Conservation (phyloP, 2,888 invertebrate species). For the Chymomyza procnemis region DNA sequence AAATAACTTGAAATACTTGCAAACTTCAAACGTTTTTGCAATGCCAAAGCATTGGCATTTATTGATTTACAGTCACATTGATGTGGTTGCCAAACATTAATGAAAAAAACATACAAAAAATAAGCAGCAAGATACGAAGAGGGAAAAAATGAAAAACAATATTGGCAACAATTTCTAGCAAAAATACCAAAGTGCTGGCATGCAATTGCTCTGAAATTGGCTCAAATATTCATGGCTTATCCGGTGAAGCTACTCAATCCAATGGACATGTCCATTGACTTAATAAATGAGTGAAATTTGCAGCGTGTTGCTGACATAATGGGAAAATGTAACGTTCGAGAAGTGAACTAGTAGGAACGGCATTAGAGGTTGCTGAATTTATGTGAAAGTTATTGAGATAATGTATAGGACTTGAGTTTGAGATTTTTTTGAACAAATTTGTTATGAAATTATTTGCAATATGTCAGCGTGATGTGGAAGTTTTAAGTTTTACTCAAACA, state of each 20-base stretch:
- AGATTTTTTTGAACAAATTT: too few relatives aligned
- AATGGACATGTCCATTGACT: too few relatives aligned
- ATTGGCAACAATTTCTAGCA: background rate
- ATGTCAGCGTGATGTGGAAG: too few relatives aligned
- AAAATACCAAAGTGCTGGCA: background rate
- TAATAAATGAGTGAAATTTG: background rate
- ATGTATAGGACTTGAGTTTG: too few relatives aligned
- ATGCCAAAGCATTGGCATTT: constrained; percentile 27
- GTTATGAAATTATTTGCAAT: too few relatives aligned
- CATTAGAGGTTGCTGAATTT: too few relatives aligned
- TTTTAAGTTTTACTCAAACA: too few relatives aligned
- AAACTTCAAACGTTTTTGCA: background rate
- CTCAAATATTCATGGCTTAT: background rate
- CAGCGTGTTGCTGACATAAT: background rate
- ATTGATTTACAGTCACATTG: constrained; percentile 16
- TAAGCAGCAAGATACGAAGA: too few relatives aligned
- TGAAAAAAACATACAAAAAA: background rate
- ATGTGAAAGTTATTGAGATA: too few relatives aligned
- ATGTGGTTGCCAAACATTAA: background rate
- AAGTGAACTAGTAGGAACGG: background rate
- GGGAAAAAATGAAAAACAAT: background rate
- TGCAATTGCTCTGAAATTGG: background rate
- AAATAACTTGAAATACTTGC: background rate
- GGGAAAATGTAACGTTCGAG: background rate
- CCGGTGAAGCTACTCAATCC: background rate